Evolutionary conservation across 1,140 invertebrate species (phyloP).

Genomic region (Penaeus japonicus): DNA sequence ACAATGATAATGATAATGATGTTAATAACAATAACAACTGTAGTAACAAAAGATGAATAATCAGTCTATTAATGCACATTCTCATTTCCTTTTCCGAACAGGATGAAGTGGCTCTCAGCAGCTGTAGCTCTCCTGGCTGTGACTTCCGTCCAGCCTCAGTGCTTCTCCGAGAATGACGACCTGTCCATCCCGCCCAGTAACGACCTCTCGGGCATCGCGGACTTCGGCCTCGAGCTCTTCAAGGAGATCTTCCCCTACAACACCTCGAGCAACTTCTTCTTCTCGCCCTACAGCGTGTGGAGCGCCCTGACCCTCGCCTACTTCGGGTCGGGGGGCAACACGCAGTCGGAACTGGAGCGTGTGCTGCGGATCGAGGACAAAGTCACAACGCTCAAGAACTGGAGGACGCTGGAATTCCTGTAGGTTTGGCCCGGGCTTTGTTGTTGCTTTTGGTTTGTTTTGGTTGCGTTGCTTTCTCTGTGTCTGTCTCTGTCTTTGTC

Average conservation of each 20-base stretch:
- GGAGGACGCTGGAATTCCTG: conserved; percentile 54
- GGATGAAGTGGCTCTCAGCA: background rate
- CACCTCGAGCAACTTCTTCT: conserved; percentile 74
- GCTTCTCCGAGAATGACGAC: conserved; percentile 20
- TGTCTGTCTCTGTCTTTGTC: background rate
- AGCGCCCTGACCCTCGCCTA: conserved; percentile 80
- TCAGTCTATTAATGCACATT: too few relatives aligned
- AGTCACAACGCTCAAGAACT: conserved; percentile 49
- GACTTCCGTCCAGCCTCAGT: background rate
- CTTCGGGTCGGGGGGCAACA: conserved; percentile 64
- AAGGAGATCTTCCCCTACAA: conserved; percentile 41
- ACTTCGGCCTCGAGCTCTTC: conserved; percentile 43
- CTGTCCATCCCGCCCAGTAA: background rate
- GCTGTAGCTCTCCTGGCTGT: background rate
- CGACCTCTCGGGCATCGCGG: conserved; percentile 34
- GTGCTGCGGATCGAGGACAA: conserved; percentile 34
- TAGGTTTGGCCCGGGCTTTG: background rate
- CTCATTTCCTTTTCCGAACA: too few relatives aligned
- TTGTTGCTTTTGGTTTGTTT: background rate
- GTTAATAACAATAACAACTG: too few relatives aligned
- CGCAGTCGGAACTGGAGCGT: background rate
- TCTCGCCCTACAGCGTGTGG: conserved; percentile 86
- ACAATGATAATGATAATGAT: too few relatives aligned
- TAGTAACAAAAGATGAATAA: background rate
- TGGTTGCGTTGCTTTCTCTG: background rate